Conservation (phyloP, 2,797 vertebrate genomes). For the Tauraco hartlaubi region DNA sequence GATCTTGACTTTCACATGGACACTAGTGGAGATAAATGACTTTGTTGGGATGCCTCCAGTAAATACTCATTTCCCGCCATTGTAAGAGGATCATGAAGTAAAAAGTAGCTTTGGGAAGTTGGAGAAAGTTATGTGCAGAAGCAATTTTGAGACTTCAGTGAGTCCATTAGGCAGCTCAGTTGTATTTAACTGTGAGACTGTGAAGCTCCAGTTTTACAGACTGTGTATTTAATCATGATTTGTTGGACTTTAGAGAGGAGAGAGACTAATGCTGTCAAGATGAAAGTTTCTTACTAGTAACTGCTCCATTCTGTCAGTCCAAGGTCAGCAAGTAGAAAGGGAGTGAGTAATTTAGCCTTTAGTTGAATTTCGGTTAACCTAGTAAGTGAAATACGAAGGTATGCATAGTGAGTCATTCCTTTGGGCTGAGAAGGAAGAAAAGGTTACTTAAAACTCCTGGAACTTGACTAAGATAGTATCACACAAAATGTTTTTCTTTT, state of each 20-base stretch:
- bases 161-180: background rate
- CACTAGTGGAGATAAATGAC: background rate
- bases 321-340: background rate
- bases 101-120: background rate
- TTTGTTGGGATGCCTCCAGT: background rate
- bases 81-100: background rate
- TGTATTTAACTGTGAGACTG: background rate
- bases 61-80: background rate
- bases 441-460: background rate
- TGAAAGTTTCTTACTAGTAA: background rate
- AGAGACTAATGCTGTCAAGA: background rate
- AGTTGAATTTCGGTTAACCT: background rate
- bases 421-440: background rate
- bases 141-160: background rate
- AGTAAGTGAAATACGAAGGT: background rate
- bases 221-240: background rate
- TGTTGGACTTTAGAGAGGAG: background rate
- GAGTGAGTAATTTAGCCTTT: background rate
- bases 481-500: background rate
- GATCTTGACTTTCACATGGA: background rate
- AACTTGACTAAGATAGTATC: background rate
- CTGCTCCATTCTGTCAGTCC: background rate
- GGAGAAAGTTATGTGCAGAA: background rate
- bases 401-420: background rate
- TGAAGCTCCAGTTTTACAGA: background rate